phyloP scores from a whole-genome alignment of 2,888 invertebrate species.

The Amphipoea lucens region DNA sequence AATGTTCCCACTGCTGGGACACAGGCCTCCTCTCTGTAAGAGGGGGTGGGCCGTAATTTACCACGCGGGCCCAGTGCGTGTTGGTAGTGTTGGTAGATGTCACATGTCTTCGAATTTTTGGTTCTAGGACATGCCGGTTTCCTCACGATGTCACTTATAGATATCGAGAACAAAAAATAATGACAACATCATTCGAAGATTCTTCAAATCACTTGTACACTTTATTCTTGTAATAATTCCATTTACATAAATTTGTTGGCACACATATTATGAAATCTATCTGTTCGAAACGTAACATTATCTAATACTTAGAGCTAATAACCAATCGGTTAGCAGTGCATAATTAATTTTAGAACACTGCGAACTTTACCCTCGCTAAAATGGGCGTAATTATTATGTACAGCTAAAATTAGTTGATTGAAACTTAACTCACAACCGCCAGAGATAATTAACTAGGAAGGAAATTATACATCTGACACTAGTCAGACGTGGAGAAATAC shows the following conservation, averaged over 20 bases:
- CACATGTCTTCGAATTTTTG: too few relatives aligned
- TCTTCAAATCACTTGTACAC: not conserved
- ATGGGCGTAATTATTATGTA: conserved; percentile 27
- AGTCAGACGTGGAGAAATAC: not conserved
- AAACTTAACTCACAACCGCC: conserved; percentile 5
- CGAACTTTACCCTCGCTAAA: conserved; percentile 39
- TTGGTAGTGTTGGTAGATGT: too few relatives aligned
- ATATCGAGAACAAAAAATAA: not conserved
- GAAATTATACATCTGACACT: conserved; percentile 14
- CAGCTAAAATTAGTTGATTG: conserved; percentile 26
- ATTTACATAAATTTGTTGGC: not conserved
- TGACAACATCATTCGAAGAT: not conserved
- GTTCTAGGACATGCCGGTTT: too few relatives aligned
- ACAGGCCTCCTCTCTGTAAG: too few relatives aligned
- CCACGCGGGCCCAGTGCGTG: too few relatives aligned
- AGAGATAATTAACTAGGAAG: conserved; percentile 27
- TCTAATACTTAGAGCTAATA: conserved; percentile 16
- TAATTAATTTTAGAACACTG: conserved; percentile 18
- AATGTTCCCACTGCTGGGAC: too few relatives aligned
- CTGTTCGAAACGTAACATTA: conserved; percentile 19
- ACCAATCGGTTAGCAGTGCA: conserved; percentile 12
- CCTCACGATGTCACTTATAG: too few relatives aligned
- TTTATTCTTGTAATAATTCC: not conserved
- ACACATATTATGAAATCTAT: not conserved
- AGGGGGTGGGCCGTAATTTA: too few relatives aligned